phyloP scores from a whole-genome alignment of 92 coral and sea anemone species.

The Zoanthus gigantus region DNA sequence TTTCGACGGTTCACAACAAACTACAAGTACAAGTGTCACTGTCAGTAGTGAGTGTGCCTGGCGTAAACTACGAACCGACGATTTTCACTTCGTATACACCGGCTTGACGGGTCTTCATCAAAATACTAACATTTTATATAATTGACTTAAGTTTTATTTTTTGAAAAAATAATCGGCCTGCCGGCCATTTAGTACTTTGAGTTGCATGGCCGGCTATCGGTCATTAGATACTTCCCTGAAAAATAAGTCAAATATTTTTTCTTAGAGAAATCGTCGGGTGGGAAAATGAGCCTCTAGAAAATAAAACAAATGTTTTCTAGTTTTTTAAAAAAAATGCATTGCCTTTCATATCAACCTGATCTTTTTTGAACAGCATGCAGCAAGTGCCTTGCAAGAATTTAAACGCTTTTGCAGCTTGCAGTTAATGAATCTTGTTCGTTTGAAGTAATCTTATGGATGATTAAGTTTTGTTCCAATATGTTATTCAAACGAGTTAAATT shows the following conservation, averaged over 20 bases:
- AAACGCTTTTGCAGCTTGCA: neutral
- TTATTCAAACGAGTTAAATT: neutral
- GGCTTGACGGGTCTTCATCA: neutral
- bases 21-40: too few species aligned
- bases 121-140: too few species aligned
- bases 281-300: neutral
- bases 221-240: too few species aligned
- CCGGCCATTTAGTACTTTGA: too few species aligned
- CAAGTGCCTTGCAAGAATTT: neutral
- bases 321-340: neutral
- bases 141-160: too few species aligned
- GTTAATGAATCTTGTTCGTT: neutral
- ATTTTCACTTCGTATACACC: neutral
- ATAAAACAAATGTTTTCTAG: neutral
- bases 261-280: neutral
- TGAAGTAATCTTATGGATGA: neutral
- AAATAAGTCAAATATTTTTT: slow-evolving; percentile 12
- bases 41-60: too few species aligned
- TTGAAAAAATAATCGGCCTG: too few species aligned
- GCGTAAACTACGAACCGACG: neutral
- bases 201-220: too few species aligned
- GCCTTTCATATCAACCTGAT: neutral
- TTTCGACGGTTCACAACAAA: too few species aligned
- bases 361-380: neutral
- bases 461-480: neutral